Evolutionary conservation across 2,888 invertebrate genomes (phyloP), one percentile per base, ranked within the genome.

Genomic region (Timandra comae): DNA sequence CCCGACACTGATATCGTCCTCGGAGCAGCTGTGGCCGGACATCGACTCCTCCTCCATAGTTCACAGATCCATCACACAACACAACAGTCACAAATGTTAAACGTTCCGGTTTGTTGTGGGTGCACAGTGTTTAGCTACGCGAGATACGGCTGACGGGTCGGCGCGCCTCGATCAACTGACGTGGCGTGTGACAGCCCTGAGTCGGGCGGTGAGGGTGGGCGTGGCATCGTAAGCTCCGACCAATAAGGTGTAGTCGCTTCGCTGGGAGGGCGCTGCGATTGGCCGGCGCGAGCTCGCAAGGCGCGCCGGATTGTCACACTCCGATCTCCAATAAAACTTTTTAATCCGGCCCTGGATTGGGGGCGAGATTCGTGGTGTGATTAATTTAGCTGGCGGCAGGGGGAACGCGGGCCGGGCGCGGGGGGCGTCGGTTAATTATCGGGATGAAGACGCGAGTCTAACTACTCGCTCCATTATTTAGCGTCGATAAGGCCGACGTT

Each of bases 1-100:
- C 21, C 93, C 93, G 23, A 93, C 93, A 70, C 93, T 93, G 59
- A 93, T 93, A 74, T 93, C 93, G 79, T 92, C 93, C 49, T 93
- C 85, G 63, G 81, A 85, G 67, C 79, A 86, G 70, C 78, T 87
- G 71, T 81, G 82, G 50, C 79, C 74, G 56, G 78, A 73, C 79
- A 81, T 76, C 68, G 75, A 77, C 76, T 85, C 73, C 80, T 84
- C 71, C 66, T 74, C 70, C 86, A 87, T 85, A 56, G 56, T 68
- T 81, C 80, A 84, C 76, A 69, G 68, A 79, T 80, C 80, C 82
- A 84, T 85, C 79, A 80, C 82, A 81, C 72, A 73, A 80, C 82
- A 81, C 72, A 6, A 73, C 61, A 71, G 76, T 70, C 79, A 78
- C 82, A 65, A 51, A 24, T 42, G 63, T 54, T 66, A 61, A 71